These are phyloP conservation scores for Polia nebulosa DNA, from an alignment of 2,888 invertebrate genomes.

Conservation along the genomic window DNA sequence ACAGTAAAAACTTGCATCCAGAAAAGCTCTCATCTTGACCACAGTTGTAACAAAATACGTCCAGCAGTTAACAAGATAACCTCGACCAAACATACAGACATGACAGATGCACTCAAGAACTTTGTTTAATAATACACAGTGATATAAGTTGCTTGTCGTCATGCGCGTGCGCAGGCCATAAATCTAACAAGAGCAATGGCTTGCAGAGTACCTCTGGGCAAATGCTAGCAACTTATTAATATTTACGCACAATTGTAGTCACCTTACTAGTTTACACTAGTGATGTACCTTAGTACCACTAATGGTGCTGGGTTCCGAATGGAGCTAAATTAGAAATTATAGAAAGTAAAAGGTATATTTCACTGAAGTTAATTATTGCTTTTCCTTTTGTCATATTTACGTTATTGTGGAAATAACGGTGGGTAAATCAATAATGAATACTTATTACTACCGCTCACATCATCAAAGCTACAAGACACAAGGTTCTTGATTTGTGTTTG, in stretches of 20 bases:
- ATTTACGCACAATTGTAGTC: conserved; percentile 57
- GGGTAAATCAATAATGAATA: background rate
- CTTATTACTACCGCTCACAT: background rate
- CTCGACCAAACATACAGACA: conserved; percentile 8
- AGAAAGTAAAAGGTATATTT: background rate
- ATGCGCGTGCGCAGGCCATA: conserved; percentile 42
- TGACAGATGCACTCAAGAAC: conserved; percentile 46
- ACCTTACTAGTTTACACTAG: conserved; percentile 36
- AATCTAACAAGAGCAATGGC: conserved; percentile 57
- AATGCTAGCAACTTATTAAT: conserved; percentile 55
- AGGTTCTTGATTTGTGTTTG: background rate
- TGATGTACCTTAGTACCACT: background rate
- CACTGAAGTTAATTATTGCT: background rate
- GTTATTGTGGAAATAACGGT: background rate
- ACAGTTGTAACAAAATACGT: conserved; percentile 21
- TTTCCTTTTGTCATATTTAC: background rate
- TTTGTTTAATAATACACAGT: conserved; percentile 47
- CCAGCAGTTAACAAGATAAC: conserved; percentile 23
- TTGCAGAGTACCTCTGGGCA: conserved; percentile 49
- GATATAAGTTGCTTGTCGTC: conserved; percentile 55
- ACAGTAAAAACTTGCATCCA: background rate
- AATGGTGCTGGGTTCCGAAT: background rate
- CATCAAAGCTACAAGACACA: background rate
- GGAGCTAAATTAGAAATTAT: background rate
- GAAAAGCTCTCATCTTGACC: background rate